Conservation (phyloP, 35 echinoderm and acorn worm genomes). For the Ophioderma brevispina region DNA sequence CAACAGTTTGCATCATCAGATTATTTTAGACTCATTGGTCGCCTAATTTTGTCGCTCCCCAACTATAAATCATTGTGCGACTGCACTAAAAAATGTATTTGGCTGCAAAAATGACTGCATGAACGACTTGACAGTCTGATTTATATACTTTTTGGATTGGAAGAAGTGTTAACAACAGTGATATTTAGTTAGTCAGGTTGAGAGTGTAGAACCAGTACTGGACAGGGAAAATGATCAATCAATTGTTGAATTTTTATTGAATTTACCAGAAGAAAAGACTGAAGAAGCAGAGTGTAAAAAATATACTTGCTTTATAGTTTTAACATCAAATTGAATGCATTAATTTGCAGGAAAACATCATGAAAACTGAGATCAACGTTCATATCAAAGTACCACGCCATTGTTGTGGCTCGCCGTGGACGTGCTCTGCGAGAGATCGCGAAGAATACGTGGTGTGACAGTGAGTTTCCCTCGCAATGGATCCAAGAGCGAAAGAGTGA, state of each 20-base stretch:
- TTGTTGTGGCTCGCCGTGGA: constrained; percentile 83
- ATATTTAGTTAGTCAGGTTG: no score
- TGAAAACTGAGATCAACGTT: constrained; percentile 81
- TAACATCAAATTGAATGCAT: background rate
- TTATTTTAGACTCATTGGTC: no score
- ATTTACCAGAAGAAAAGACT: no score
- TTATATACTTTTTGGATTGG: background rate
- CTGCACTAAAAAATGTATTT: background rate
- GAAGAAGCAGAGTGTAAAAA: background rate
- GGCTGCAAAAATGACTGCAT: background rate
- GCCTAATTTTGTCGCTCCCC: no score
- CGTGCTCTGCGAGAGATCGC: constrained; percentile 90
- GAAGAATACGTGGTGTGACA: constrained; percentile 89
- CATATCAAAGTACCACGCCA: constrained; percentile 90
- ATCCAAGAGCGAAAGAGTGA: constrained; percentile 70
- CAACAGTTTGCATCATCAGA: no score
- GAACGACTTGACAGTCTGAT: background rate
- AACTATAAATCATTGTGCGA: no score
- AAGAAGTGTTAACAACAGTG: no score
- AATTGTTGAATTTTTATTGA: no score
- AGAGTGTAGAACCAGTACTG: no score
- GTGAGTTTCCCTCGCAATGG: constrained; percentile 95
- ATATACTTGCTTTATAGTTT: background rate
- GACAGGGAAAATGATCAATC: no score
- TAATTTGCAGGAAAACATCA: constrained; percentile 81